A percentile compares a stretch with the other conserved stretches of the same genome.
These are phyloP conservation scores for Daboia siamensis DNA, from an alignment of 2,113 vertebrate genomes.

Conservation along the genomic window DNA sequence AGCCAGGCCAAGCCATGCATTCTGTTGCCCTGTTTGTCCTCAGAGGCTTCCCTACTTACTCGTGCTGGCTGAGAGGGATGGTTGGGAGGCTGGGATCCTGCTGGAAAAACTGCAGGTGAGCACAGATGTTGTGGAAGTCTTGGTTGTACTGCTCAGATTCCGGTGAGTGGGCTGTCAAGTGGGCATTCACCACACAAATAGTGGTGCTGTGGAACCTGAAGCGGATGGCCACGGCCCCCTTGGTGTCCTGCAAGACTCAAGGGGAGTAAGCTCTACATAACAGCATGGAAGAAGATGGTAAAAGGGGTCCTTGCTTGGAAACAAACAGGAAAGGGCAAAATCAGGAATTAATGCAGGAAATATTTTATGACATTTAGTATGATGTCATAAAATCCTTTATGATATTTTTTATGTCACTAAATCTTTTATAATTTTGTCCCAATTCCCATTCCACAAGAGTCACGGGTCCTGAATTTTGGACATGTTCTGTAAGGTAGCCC, in stretches of 20 bases:
- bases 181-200: conserved; percentile 91
- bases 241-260: conserved; percentile 82
- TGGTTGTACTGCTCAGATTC: conserved; percentile 93
- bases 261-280: neutral
- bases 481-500: no score
- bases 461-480: no score
- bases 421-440: no score
- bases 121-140: conserved; percentile 93
- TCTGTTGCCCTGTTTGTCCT: no score
- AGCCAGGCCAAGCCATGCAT: neutral
- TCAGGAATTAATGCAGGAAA: no score
- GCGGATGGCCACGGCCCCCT: conserved; percentile 90
- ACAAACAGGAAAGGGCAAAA: neutral
- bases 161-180: conserved; percentile 89
- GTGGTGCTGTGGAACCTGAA: conserved; percentile 92
- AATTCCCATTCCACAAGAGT: no score
- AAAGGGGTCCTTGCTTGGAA: neutral
- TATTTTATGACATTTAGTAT: no score
- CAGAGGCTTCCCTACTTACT: conserved; percentile 71
- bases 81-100: conserved; percentile 70
- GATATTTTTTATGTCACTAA: no score
- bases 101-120: conserved; percentile 85
- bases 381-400: no score
- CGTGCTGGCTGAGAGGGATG: conserved; percentile 85
- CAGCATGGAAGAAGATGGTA: neutral